Conservation (phyloP, 35 echinoderm and acorn worm species). For the Lytechinus pictus region DNA sequence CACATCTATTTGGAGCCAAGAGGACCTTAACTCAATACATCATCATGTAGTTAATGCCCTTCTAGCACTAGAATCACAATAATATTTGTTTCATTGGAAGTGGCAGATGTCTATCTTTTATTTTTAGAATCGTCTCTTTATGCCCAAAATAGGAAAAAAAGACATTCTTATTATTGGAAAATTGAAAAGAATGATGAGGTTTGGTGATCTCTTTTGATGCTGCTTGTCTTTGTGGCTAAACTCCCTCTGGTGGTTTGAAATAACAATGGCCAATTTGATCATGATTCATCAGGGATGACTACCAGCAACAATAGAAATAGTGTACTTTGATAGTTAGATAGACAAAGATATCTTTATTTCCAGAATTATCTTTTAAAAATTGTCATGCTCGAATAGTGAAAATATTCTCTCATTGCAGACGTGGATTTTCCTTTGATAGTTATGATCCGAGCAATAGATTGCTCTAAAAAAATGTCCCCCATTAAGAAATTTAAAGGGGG, state of each 20-base stretch:
- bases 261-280: background rate
- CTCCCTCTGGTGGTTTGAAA: background rate
- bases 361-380: too few species aligned
- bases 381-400: too few species aligned
- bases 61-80: too few species aligned
- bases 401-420: too few species aligned
- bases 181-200: background rate
- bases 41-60: too few species aligned
- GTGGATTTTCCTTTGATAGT: too few species aligned
- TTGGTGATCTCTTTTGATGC: background rate
- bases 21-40: too few species aligned
- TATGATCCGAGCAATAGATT: too few species aligned
- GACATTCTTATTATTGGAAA: background rate
- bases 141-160: background rate
- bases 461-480: too few species aligned
- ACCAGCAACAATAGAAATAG: background rate
- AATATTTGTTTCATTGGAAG: background rate
- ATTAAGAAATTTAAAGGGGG: too few species aligned
- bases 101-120: conserved; percentile 6
- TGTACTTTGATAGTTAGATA: background rate
- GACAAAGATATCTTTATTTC: background rate
- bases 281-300: background rate
- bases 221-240: background rate
- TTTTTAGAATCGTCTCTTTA: background rate
- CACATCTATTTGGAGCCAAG: too few species aligned